Evolutionary conservation across 2,888 invertebrate species (phyloP).

Genomic region (Drosophila mayaguana): DNA sequence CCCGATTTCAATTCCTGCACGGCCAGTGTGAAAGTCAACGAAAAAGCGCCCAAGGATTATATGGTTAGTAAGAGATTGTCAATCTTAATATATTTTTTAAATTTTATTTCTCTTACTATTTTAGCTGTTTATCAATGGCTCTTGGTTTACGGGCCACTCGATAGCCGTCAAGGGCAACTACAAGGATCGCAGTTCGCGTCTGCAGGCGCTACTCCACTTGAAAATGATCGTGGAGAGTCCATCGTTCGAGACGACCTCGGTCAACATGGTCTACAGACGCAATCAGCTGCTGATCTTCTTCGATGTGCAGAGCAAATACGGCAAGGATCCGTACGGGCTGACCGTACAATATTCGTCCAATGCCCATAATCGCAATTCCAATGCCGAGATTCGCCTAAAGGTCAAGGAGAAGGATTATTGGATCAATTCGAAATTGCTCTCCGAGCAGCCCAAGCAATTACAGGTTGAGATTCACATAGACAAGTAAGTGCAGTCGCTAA

Average conservation of each 20-base stretch:
- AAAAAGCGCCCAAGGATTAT: conserved; percentile 88
- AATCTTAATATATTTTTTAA: not conserved
- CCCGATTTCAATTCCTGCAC: conserved; percentile 91
- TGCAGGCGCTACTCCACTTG: conserved; percentile 89
- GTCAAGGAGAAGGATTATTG: conserved; percentile 90
- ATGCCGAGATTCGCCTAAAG: conserved; percentile 87
- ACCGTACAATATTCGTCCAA: conserved; percentile 88
- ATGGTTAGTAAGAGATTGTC: conserved; percentile 86
- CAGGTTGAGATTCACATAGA: conserved; percentile 91
- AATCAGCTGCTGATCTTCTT: conserved; percentile 89
- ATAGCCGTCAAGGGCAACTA: conserved; percentile 90
- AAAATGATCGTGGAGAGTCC: conserved; percentile 90
- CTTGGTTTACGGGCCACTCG: conserved; percentile 91
- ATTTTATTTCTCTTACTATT: not conserved
- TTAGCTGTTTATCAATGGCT: conserved; percentile 89
- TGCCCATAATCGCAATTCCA: conserved; percentile 87
- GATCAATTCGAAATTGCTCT: conserved; percentile 88
- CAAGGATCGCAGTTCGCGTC: conserved; percentile 90
- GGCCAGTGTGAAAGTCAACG: conserved; percentile 89
- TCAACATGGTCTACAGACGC: conserved; percentile 89
- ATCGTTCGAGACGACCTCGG: conserved; percentile 89
- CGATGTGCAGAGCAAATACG: conserved; percentile 88
- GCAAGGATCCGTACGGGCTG: conserved; percentile 89
- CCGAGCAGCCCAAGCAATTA: conserved; percentile 88
- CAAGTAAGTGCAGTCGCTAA: conserved; percentile 87